These are phyloP conservation scores for Spea multiplicata DNA, from an alignment of 2,113 vertebrate species.

Conservation along the genomic window DNA sequence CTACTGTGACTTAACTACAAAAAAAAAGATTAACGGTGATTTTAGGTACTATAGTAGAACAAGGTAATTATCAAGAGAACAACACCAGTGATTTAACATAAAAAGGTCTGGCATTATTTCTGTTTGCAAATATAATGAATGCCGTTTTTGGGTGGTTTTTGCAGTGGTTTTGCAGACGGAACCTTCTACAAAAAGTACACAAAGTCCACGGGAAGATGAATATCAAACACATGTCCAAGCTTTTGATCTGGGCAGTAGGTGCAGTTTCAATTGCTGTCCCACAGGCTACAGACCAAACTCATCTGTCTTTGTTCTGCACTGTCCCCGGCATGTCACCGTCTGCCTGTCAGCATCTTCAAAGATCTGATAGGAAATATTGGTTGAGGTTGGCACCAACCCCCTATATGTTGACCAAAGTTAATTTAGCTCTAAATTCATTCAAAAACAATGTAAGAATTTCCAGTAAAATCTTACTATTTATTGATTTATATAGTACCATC, in stretches of 20 bases:
- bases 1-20: too few relatives aligned
- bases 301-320: slow-evolving; percentile 51
- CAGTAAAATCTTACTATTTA: too few relatives aligned
- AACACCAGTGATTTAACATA: too few relatives aligned
- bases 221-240: slow-evolving; percentile 58
- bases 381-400: background rate
- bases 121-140: too few relatives aligned
- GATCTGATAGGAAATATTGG: background rate
- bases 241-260: slow-evolving; percentile 57
- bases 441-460: too few relatives aligned
- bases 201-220: slow-evolving; percentile 52
- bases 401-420: background rate
- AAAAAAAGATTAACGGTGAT: too few relatives aligned
- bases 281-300: slow-evolving; percentile 46
- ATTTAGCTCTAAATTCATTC: too few relatives aligned
- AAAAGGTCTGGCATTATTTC: too few relatives aligned
- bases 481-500: too few relatives aligned
- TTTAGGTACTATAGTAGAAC: too few relatives aligned
- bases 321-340: slow-evolving; percentile 39
- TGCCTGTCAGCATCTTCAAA: slow-evolving; percentile 49
- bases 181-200: background rate
- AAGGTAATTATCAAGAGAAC: too few relatives aligned
- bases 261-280: slow-evolving; percentile 40
- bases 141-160: too few relatives aligned
- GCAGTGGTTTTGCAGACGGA: background rate